Base-by-base conservation (phyloP, 2,888 invertebrate genomes). In the Tipula helvola region DNA sequence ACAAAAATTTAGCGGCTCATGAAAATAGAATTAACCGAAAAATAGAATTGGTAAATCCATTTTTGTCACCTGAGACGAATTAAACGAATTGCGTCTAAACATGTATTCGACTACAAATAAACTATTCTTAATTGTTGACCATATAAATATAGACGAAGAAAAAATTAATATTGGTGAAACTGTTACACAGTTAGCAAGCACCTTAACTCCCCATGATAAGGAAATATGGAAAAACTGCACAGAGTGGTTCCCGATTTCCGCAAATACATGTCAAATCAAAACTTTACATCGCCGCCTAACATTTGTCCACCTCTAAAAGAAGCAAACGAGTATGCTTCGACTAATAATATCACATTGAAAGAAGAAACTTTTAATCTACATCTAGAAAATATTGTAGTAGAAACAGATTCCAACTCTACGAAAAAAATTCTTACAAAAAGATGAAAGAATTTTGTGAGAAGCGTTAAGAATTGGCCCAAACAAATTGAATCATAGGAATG, bases 181-280 rank as follows among this genome's bases (percentile, higher is more conserved):
- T 16, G 52, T 16, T 7, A 5, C 5, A 1, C 52, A 52, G n/a
- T 52, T 52, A 16, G 5, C 18, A 16, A 52, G 28, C 28, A 28
- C 28, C 28, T 28, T 28, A 28, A 28, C 5, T 16, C 5, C 39
- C 39, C 39, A 7, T 7, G 39, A 39, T 39, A 5, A 7, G 39
- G 39, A 7, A 0, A 7, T 39, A 71, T 71, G 71, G 71, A 8
- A 28, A n/a, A 1, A n/a, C n/a, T n/a, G n/a, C n/a, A n/a, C n/a
- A 0, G 2, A 7, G 97, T 0, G 98, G 98, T 97, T 96, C 95
- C 85, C 93, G 93, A 89, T 98, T 97, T 91, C 98, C 98, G 0
- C 93, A n/a, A 93, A 41, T 91, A 93, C 88, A 95, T 96, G 87
- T 96, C 96, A 87, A 96, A 97, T 92, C 94, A 96, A 0, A 93